phyloP scores from a whole-genome alignment of 2,113 vertebrate genomes.

The Rhodinocichla rosea region DNA sequence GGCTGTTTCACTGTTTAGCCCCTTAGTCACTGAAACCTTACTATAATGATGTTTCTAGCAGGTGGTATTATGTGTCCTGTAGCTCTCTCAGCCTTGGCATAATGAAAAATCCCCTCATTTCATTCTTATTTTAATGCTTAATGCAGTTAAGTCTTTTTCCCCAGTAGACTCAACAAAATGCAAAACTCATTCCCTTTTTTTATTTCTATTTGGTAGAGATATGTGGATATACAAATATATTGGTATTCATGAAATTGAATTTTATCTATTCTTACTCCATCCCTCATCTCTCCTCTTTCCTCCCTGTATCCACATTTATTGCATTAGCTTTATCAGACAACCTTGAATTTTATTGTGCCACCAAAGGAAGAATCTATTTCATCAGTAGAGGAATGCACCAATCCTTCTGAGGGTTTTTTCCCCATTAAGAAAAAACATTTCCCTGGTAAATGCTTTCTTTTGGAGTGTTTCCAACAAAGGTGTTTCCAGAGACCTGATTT shows the following conservation, averaged over 20 bases:
- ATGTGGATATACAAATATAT: neutral
- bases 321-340: conserved; percentile 13
- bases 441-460: neutral
- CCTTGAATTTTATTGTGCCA: neutral
- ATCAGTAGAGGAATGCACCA: neutral
- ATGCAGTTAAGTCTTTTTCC: neutral
- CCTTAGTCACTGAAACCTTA: neutral
- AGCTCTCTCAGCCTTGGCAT: neutral
- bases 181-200: neutral
- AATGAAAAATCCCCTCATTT: neutral
- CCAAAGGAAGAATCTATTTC: neutral
- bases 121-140: neutral
- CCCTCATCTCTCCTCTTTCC: neutral
- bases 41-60: neutral
- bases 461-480: neutral
- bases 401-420: neutral
- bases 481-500: neutral
- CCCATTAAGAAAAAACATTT: neutral
- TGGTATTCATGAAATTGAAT: neutral
- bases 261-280: neutral
- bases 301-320: conserved; percentile 9
- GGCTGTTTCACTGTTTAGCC: neutral
- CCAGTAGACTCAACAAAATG: neutral
- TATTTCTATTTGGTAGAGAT: neutral
- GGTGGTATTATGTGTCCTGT: neutral